Base-by-base conservation (phyloP, 2,888 invertebrate genomes). In the Ramazzottius varieornatus region DNA sequence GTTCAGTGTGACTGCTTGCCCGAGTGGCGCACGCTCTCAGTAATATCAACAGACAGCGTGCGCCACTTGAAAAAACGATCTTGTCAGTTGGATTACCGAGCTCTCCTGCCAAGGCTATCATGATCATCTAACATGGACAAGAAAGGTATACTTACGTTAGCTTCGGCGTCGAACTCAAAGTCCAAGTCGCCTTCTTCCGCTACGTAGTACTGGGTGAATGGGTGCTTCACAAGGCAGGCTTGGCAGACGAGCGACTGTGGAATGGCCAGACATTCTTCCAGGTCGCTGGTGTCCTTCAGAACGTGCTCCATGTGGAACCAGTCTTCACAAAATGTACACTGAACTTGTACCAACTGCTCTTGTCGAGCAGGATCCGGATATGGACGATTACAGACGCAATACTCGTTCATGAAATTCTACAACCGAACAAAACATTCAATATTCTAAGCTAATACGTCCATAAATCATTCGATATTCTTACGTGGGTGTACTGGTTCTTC, bases 321-420 rank as follows among this genome's bases (percentile, higher is more conserved):
- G 76, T 98, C 96, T 24, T 54, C 54, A 24, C 54, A 54, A 24
- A 54, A 16, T 4, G 29, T 54, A 24, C 54, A 54, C 54, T 54
- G 54, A 4, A 54, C 54, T 29, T 54, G 54, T 8, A 54, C 29
- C 16, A 65, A 1, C 32, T 2, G 33, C 64, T 32, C 24, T 66
- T 68, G 77, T 1, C 81, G 80, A 65, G 73, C 73, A 0, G 86
- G 85, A 77, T 96, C 94, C 16, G 96, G 96, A 77, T 94, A 98
- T 0, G 93, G 93, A 66, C 90, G 82, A 46, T 84, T 79, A 75
- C 98, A 99, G 16, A 79, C 83, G 74, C 98, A 98, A 76, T 96
- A 98, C 1, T 86, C 73, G 0, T 94, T 96, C 71, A 82, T 81
- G 73, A 92, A 99, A 76, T 98, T 98, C 71, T 80, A 78, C 69